Evolutionary conservation across 1,140 invertebrate species (phyloP), one percentile per base, ranked within the genome.

Genomic region (Macrotrachela quadricornifera): DNA sequence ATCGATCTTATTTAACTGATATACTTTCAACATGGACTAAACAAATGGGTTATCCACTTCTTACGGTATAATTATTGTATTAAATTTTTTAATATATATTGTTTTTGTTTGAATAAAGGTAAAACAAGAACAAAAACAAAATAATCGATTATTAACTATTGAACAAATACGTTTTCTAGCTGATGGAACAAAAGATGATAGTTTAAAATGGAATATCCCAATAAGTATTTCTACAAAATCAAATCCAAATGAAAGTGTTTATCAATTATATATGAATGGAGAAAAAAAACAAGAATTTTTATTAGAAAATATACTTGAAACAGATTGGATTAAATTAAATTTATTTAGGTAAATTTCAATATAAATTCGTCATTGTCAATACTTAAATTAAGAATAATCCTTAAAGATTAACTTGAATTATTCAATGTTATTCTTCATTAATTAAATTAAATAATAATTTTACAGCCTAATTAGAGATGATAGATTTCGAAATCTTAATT

Each of bases 11-110:
- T n/a, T 81, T 97, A 0, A 76, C 75, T 8, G 75, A 76, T 38
- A 79, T 97, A 0, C 97, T 99, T 91, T 81, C 81, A 1, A 83
- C 81, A 12, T 96, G 90, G 90, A 94, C 85, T 0, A 75, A 76
- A 61, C 84, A 91, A 66, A 86, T 85, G 77, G 55, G 50, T 30
- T 52, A 49, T 54, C 55, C 50, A 1, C 44, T 36, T 13, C 18
- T 54, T 1, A 56, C 30, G 10, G 45, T 54, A 14, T n/a, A n/a
- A 41, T 30, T 39, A 36, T 18, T 55, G 4, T n/a, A 14, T 50
- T 9, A 62, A 69, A 53, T 64, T 71, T 17, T 71, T 66, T 2
- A 8, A 30, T 4, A 30, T 4, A 30, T 30, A 4, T 4, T 30
- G 21, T 4, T 30, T 30, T 30, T 30, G 21, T 30, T 30, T 30